phyloP scores from a whole-genome alignment of 1,140 invertebrate species.

The Leptoteleia sp. region DNA sequence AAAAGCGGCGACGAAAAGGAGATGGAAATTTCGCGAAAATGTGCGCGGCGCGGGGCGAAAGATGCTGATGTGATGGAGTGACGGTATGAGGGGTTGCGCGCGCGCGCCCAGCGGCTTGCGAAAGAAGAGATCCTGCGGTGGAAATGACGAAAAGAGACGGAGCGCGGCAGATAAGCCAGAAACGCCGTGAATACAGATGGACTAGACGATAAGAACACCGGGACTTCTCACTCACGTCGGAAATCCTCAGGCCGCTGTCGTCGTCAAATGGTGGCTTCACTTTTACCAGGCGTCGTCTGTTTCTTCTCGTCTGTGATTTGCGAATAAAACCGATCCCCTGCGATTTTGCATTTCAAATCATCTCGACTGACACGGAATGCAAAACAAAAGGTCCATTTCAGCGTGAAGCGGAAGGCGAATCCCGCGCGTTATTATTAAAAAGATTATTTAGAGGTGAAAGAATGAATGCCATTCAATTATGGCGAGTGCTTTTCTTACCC shows the following conservation, averaged over 20 bases:
- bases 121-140: constrained; percentile 48
- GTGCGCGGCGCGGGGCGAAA: constrained; percentile 58
- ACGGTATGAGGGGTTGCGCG: constrained; percentile 62
- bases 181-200: constrained; percentile 76
- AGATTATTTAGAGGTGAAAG: constrained; percentile 7
- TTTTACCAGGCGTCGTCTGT: constrained; percentile 57
- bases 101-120: constrained; percentile 46
- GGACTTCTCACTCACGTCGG: constrained; percentile 54
- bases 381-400: constrained; percentile 52
- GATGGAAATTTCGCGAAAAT: constrained; percentile 45
- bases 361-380: constrained; percentile 42
- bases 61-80: constrained; percentile 74
- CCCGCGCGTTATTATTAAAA: constrained; percentile 16
- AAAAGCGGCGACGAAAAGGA: constrained; percentile 13
- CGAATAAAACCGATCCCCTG: constrained; percentile 56
- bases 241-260: constrained; percentile 53
- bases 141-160: constrained; percentile 50
- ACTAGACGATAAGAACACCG: constrained; percentile 69
- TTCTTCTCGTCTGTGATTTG: constrained; percentile 53
- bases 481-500: neutral
- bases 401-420: neutral
- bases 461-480: constrained; percentile 13
- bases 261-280: constrained; percentile 52
- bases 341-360: constrained; percentile 62
- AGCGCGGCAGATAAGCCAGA: constrained; percentile 68